A percentile compares a stretch with the other conserved stretches of the same genome.
These are phyloP conservation scores for Smittia sp. DNA, from an alignment of 2,888 invertebrate genomes.

Conservation along the genomic window DNA sequence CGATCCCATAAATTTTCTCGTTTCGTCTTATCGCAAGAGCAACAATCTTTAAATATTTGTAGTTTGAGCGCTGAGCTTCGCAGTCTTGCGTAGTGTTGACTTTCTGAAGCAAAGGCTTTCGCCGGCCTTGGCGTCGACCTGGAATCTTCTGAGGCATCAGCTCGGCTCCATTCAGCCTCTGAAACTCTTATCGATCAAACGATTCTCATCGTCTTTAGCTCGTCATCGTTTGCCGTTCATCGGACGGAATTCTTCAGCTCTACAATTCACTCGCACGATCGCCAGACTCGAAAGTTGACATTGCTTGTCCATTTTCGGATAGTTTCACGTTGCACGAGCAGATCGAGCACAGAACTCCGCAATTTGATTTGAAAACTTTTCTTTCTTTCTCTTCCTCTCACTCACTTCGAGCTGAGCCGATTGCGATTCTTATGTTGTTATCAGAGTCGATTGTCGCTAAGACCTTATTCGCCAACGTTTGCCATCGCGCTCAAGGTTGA, in stretches of 20 bases:
- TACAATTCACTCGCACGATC: background rate
- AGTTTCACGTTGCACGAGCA: background rate
- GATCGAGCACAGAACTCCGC: background rate
- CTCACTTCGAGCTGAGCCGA: background rate
- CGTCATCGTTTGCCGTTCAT: no score
- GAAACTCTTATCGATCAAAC: no score
- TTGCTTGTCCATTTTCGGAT: slow-evolving; percentile 21
- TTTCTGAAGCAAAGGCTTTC: no score
- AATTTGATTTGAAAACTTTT: background rate
- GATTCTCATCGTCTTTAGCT: no score
- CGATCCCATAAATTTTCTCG: background rate
- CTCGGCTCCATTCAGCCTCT: no score
- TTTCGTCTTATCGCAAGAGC: background rate
- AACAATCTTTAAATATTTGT: background rate
- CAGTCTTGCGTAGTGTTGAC: no score
- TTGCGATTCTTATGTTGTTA: slow-evolving; percentile 14
- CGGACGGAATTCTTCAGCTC: no score
- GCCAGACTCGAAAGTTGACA: background rate
- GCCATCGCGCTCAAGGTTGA: slow-evolving; percentile 30
- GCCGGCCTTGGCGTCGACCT: no score
- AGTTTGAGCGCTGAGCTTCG: background rate
- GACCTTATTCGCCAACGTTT: slow-evolving; percentile 27
- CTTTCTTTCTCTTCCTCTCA: background rate
- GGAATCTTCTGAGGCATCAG: no score
- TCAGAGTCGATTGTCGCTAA: slow-evolving; percentile 10